A percentile compares a stretch with the other conserved stretches of the same genome.
phyloP scores from a whole-genome alignment of 2,113 vertebrate genomes.

The Actenoides hombroni region DNA sequence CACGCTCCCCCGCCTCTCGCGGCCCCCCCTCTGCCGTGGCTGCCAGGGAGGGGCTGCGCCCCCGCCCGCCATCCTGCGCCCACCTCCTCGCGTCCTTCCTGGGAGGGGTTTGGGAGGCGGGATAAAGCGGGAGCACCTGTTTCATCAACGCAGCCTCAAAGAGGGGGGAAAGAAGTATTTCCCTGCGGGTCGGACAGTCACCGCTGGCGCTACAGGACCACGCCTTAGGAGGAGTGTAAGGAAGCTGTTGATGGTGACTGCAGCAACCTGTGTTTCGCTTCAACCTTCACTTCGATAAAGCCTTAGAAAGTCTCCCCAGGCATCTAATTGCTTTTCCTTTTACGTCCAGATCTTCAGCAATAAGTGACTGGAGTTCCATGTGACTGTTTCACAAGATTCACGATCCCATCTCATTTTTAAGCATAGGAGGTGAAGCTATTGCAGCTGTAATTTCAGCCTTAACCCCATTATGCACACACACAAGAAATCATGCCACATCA shows the following conservation, averaged over 20 bases:
- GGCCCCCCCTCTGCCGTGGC: neutral
- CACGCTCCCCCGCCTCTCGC: neutral
- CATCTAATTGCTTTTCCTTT: neutral
- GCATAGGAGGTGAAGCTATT: neutral
- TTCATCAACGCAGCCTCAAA: fast-evolving
- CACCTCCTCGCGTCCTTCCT: neutral
- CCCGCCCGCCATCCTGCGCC: neutral
- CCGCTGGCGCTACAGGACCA: too few species aligned
- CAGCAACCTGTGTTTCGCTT: neutral
- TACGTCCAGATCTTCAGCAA: fast-evolving
- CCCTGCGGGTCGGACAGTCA: too few species aligned
- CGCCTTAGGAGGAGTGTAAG: fast-evolving
- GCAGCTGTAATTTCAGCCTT: neutral
- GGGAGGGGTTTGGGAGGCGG: neutral
- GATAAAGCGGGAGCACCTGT: fast-evolving
- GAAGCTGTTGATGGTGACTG: neutral
- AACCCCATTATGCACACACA: neutral
- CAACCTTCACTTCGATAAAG: neutral
- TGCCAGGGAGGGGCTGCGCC: neutral
- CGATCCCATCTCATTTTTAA: neutral
- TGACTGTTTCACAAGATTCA: neutral
- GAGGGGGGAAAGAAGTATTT: too few species aligned
- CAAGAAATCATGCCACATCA: neutral
- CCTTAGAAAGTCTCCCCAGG: neutral
- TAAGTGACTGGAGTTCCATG: neutral